Base-by-base conservation (phyloP, 1,140 invertebrate species). In the Neodiprion fabricii region DNA sequence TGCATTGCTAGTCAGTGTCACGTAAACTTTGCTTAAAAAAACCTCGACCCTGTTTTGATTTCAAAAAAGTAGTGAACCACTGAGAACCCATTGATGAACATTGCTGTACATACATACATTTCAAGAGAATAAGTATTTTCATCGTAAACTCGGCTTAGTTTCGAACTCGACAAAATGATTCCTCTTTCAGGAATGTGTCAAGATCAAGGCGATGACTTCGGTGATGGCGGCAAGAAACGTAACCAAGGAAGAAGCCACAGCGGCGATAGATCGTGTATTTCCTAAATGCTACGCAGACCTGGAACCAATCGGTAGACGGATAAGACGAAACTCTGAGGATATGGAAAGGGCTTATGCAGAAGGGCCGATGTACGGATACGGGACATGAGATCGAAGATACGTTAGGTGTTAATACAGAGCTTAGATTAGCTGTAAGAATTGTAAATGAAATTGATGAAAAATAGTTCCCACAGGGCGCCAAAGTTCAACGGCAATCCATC, bases 271-370 rank as follows among this genome's bases (percentile, higher is more conserved):
- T 78, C 91, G 93, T 84, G 97, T 99, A 8, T 99, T 99, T 88
- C 90, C 92, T 2, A 95, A 93, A 84, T 99, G 98, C 87, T 99
- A 99, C 83, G 91, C 92, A 76, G 97, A 99, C 89, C 89, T 98
- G 75, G 97, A 99, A 85, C 97, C 97, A 7, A 91, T 99, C 72
- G 97, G 97, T 1, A 90, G 97, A 81, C 87, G 96, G 76, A 89
- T 96, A 71, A 91, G 95, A 76, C 89, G 94, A 70, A 95, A 94
- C 82, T 95, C 94, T 0, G 82, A 88, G 5, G 94, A 97, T 83
- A 95, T 95, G 89, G 79, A 92, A 3, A 92, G 91, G 88, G 95
- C 95, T 0, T 96, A 94, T 82, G 87, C 90, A 77, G 96, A 98
- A 84, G 92, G 92, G 10, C 89, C 91, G 79, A 91, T 93, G 80